Base-by-base conservation (phyloP, 2,797 vertebrate genomes). In the Gouania willdenowi region DNA sequence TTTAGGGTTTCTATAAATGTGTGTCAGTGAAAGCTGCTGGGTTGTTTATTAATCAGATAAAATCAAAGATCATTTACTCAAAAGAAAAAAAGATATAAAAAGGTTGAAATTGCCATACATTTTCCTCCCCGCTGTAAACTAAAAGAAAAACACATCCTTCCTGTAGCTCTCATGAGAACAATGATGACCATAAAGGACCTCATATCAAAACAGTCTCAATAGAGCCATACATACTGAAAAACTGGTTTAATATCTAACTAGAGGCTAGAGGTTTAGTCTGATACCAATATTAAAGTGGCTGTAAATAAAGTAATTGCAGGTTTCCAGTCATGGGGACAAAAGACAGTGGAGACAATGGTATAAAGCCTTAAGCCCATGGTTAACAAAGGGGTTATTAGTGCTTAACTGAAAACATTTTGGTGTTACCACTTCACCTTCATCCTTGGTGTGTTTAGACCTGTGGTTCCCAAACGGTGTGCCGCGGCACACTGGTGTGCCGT, bases 351-450 rank as follows among this genome's bases (percentile, higher is more conserved):
- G 21, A 43, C 19, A 49, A 63, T 15, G 24, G 42, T 33, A 47
- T 26, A 16, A 69, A 48, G 59, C 18, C n/a, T 24, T 67, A 38
- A 43, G 31, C 35, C 39, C 45, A n/a, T 38, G 56, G 73, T 55
- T 5, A 55, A 41, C 26, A 40, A 25, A 51, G 10, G 6, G 37
- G 47, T 60, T 53, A 29, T 66, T 66, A 34, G 42, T 42, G 41
- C 21, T 58, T 20, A 55, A 40, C 24, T 26, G 41, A 30, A 61
- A 50, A 44, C 36, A 28, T 37, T 46, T 38, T 42, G 47, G 28
- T 35, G 36, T 41, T 32, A 39, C 21, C 28, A 19, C 28, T 32
- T 41, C 26, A 37, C 58, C 26, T 41, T 8, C 25, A 16, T 41
- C 9, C 15, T 50, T 2, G 29, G 38, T 53, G 47, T 35, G 24